phyloP scores from a whole-genome alignment of 2,113 vertebrate genomes.

The Micromys minutus region DNA sequence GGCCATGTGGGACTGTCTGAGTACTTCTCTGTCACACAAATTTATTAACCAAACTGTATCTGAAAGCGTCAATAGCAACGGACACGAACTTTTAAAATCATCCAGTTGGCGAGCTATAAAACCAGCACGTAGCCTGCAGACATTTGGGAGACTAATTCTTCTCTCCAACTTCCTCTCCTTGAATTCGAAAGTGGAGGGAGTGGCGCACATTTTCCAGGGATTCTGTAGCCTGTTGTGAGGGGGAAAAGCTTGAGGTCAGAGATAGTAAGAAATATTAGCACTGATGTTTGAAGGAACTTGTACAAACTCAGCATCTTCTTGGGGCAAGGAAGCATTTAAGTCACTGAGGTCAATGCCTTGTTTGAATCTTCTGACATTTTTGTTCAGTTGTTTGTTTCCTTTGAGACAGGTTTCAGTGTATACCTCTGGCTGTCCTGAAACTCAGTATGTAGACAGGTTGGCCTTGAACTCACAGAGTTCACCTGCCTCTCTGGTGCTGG shows the following conservation, averaged over 20 bases:
- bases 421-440: neutral
- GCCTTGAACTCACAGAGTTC: neutral
- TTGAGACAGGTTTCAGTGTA: neutral
- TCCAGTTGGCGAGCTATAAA: constrained; percentile 54
- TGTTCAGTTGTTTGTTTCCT: neutral
- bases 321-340: neutral
- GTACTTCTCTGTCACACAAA: neutral
- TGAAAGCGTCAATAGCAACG: constrained; percentile 69
- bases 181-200: constrained; percentile 87
- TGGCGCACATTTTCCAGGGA: constrained; percentile 88
- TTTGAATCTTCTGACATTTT: neutral
- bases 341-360: neutral
- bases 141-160: constrained; percentile 80
- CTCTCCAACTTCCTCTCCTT: constrained; percentile 86
- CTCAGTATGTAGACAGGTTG: neutral
- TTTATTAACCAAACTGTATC: constrained; percentile 16
- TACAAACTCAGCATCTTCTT: neutral
- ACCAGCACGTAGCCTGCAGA: neutral
- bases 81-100: constrained; percentile 66
- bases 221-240: constrained; percentile 88
- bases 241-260: neutral
- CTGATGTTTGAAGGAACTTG: neutral
- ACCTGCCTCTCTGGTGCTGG: neutral
- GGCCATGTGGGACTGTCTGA: neutral
- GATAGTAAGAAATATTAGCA: neutral